Evolutionary conservation across 2,888 invertebrate species (phyloP).

Genomic region (Venusia cambrica): DNA sequence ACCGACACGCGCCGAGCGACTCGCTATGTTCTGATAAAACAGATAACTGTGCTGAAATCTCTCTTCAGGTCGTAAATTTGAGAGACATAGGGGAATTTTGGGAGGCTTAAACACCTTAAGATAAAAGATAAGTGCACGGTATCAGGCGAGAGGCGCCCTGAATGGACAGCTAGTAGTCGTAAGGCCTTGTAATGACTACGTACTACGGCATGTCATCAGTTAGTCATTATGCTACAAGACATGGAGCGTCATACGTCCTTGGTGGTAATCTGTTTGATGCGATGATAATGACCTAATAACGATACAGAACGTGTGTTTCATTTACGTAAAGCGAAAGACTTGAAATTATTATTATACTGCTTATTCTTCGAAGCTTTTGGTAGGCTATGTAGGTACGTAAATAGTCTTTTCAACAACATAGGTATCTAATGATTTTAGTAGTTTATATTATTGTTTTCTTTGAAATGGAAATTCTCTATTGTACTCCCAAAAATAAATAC

Average conservation of each 20-base stretch:
- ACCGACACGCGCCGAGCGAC: slow-evolving; percentile 51
- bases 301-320: too few relatives aligned
- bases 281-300: too few relatives aligned
- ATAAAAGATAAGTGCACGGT: slow-evolving; percentile 73
- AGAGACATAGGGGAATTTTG: slow-evolving; percentile 70
- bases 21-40: slow-evolving; percentile 69
- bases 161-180: slow-evolving; percentile 44
- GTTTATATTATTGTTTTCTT: too few relatives aligned
- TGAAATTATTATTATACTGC: too few relatives aligned
- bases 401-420: too few relatives aligned
- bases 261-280: slow-evolving; percentile 14
- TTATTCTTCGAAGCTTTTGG: too few relatives aligned
- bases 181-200: slow-evolving; percentile 27
- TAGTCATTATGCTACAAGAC: slow-evolving; percentile 19
- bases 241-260: slow-evolving; percentile 15
- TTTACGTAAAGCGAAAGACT: too few relatives aligned
- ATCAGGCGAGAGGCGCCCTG: slow-evolving; percentile 50
- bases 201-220: slow-evolving; percentile 24
- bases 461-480: too few relatives aligned
- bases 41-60: slow-evolving; percentile 75
- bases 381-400: too few relatives aligned
- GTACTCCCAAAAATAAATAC: too few relatives aligned
- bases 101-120: slow-evolving; percentile 76
- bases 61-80: slow-evolving; percentile 73
- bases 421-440: too few relatives aligned